These are phyloP conservation scores for Eristalis arbustorum DNA, from an alignment of 2,888 invertebrate genomes.

Conservation along the genomic window DNA sequence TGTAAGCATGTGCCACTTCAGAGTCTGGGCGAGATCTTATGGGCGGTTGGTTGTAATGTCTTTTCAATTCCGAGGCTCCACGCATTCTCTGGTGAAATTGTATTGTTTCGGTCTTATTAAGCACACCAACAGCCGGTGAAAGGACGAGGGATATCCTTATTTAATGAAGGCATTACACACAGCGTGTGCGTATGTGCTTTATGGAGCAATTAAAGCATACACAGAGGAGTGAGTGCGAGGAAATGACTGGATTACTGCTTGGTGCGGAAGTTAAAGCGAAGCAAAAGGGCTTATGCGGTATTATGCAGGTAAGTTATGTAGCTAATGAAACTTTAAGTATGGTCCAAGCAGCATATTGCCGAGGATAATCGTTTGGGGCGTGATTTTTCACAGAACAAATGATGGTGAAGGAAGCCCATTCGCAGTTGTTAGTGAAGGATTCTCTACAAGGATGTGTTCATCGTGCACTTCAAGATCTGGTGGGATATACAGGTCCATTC, in stretches of 20 bases:
- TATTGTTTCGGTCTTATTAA: conserved; percentile 44
- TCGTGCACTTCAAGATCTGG: too few relatives aligned
- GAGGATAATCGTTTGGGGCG: background rate
- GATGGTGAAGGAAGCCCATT: background rate
- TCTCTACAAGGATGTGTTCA: too few relatives aligned
- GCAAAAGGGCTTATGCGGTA: background rate
- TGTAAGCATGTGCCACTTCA: conserved; percentile 1
- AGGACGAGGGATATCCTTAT: conserved; percentile 19
- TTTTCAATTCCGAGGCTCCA: conserved; percentile 47
- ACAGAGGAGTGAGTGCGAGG: background rate
- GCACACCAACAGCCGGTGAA: background rate
- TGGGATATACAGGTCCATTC: too few relatives aligned
- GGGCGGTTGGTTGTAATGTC: conserved; percentile 25
- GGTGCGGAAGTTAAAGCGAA: background rate
- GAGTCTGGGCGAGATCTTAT: conserved; percentile 12
- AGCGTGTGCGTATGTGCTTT: background rate
- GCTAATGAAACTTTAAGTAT: background rate
- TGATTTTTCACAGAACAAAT: background rate
- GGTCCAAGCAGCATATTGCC: background rate
- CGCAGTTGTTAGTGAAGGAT: background rate
- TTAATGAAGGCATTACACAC: conserved; percentile 31
- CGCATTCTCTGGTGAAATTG: conserved; percentile 1
- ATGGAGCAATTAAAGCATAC: background rate
- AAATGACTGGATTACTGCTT: background rate
- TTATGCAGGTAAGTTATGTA: background rate